Evolutionary conservation across 2,113 vertebrate species (phyloP).

Genomic region (Pseudorectes ferrugineus): DNA sequence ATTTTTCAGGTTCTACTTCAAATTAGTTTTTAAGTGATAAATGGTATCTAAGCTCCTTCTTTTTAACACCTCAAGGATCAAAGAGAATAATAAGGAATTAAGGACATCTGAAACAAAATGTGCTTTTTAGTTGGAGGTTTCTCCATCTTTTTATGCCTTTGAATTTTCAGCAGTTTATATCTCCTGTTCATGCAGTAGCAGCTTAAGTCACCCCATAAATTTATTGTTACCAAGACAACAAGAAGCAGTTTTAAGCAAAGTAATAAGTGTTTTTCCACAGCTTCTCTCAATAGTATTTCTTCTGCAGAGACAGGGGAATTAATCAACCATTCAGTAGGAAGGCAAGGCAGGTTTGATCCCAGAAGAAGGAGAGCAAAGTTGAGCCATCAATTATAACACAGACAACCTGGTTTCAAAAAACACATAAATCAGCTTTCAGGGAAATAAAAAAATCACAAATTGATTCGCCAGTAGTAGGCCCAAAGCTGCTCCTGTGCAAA

Average conservation of each 20-base stretch:
- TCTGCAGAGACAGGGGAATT: neutral
- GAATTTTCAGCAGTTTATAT: neutral
- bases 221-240: conserved; percentile 52
- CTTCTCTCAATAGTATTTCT: neutral
- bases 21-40: neutral
- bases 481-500: neutral
- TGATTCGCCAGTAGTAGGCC: neutral
- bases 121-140: neutral
- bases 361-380: neutral
- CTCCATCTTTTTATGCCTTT: neutral
- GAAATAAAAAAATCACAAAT: neutral
- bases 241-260: conserved; percentile 37
- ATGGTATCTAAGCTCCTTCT: neutral
- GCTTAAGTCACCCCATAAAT: conserved; percentile 29
- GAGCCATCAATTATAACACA: neutral
- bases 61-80: neutral
- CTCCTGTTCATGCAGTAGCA: conserved; percentile 7
- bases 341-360: neutral
- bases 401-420: neutral
- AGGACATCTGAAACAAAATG: neutral
- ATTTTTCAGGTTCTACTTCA: neutral
- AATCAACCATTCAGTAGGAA: neutral
- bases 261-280: neutral
- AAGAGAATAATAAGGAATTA: neutral
- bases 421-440: neutral